Base-by-base conservation (phyloP, 2,797 vertebrate species). In the Phyllotis vaccarum region DNA sequence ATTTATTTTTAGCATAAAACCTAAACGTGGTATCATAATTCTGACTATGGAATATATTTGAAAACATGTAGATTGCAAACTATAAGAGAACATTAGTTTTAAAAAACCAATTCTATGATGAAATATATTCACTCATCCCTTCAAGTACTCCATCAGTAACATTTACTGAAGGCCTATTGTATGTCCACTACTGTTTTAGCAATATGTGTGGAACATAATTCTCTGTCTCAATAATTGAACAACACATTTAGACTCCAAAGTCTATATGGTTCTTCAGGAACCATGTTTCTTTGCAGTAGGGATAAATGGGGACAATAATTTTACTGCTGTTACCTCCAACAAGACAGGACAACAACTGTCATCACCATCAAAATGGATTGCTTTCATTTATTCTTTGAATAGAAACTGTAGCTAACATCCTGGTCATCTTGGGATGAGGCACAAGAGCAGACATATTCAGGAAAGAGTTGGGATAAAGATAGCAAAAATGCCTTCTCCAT, bases 1-100 rank as follows among this genome's bases (percentile, higher is more conserved):
- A 12, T 56, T 1, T 86, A 64, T 89, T 96, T 96, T 94, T 76
- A 86, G 22, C 87, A 40, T 92, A 89, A 93, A 95, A 96, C 19
- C 29, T 92, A 10, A 86, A 62, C 58, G n/a, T n/a, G 75, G 22
- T 86, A 64, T 88, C 83, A 49, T 37, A 6, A 58, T 80, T 7
- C 31, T 52, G 21, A 27, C n/a, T 86, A 60, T 78, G 37, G 64
- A 86, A 62, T 83, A 40, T 27, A 88, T 89, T 89, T 94, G 78
- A 49, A 95, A 89, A 85, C 87, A 46, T 54, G 0, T 40, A 52
- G 52, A 12, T 89, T 85, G 52, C 13, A 66, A 78, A 10, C 29
- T 37, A 11, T 13, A 86, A 90, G 43, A 74, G 81, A 95, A 37
- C 54, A 49, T 91, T 93, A 34, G 54, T 66, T 43, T 43, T 62